phyloP scores from a whole-genome alignment of 2,888 invertebrate species.

The Cryptus viduatorius region DNA sequence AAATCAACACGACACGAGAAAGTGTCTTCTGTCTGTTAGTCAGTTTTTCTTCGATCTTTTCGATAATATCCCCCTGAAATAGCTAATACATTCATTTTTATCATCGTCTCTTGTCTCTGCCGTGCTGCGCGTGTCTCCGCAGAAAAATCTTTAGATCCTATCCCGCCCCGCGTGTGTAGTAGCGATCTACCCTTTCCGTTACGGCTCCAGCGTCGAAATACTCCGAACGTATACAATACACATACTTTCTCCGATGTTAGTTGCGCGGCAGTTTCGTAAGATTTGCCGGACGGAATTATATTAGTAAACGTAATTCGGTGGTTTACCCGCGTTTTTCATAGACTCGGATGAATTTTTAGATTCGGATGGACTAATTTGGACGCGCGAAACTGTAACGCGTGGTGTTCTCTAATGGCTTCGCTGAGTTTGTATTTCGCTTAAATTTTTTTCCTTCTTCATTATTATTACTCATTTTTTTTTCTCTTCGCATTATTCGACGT shows the following conservation, averaged over 20 bases:
- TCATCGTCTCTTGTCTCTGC: not conserved
- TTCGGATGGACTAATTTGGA: conserved; percentile 30
- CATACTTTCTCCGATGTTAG: conserved; percentile 47
- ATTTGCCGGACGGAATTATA: conserved; percentile 20
- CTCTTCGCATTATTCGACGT: conserved; percentile 5
- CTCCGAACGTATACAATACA: conserved; percentile 12
- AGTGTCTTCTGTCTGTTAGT: not conserved
- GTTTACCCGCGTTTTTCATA: not conserved
- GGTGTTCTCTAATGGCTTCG: conserved; percentile 35
- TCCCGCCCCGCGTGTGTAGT: not conserved
- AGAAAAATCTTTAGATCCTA: conserved; percentile 17
- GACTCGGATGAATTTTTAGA: not conserved
- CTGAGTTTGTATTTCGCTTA: conserved; percentile 37
- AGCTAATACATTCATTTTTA: not conserved
- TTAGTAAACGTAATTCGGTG: conserved; percentile 33
- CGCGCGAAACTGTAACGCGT: conserved; percentile 11
- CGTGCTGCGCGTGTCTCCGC: not conserved
- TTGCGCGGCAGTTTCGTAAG: conserved; percentile 50
- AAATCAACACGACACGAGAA: conserved; percentile 1
- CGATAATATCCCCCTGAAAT: not conserved
- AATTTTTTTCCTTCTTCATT: not conserved
- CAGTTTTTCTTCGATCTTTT: not conserved
- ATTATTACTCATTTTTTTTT: conserved; percentile 3
- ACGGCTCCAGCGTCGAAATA: conserved; percentile 33
- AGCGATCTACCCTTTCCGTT: conserved; percentile 48